A percentile compares a stretch with the other conserved stretches of the same genome.
Conservation (phyloP, 2,797 vertebrate species). For the Lutjanus argentimaculatus region DNA sequence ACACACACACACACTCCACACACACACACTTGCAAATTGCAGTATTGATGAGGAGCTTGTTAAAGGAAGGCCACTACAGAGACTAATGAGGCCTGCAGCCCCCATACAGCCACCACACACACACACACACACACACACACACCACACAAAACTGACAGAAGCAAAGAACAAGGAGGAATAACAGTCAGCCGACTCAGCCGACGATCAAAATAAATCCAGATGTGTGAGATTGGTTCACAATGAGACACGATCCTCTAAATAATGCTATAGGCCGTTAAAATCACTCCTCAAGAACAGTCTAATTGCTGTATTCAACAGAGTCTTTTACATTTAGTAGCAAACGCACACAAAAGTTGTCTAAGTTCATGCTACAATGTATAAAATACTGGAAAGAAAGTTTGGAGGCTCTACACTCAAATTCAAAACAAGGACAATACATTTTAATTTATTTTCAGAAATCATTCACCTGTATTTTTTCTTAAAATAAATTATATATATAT, state of each 20-base stretch:
- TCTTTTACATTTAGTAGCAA: neutral
- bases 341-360: neutral
- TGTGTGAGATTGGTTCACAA: neutral
- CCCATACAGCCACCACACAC: slow-evolving; percentile 13
- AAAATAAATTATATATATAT: too few relatives aligned
- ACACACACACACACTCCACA: slow-evolving; percentile 3
- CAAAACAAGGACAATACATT: neutral
- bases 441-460: neutral
- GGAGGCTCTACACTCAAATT: neutral
- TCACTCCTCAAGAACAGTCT: neutral
- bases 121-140: slow-evolving; percentile 11
- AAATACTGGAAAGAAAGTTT: neutral
- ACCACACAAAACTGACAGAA: slow-evolving; percentile 7
- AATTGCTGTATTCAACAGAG: neutral
- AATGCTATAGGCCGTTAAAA: neutral
- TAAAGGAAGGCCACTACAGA: slow-evolving; percentile 61
- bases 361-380: neutral
- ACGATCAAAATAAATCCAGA: neutral
- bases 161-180: neutral
- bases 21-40: slow-evolving; percentile 40
- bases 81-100: slow-evolving; percentile 62
- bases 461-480: neutral
- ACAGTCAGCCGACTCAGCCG: neutral
- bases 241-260: too few relatives aligned
- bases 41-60: slow-evolving; percentile 78